Conservation (phyloP, 2,797 vertebrate genomes). For the Macroramphosus scolopax region DNA sequence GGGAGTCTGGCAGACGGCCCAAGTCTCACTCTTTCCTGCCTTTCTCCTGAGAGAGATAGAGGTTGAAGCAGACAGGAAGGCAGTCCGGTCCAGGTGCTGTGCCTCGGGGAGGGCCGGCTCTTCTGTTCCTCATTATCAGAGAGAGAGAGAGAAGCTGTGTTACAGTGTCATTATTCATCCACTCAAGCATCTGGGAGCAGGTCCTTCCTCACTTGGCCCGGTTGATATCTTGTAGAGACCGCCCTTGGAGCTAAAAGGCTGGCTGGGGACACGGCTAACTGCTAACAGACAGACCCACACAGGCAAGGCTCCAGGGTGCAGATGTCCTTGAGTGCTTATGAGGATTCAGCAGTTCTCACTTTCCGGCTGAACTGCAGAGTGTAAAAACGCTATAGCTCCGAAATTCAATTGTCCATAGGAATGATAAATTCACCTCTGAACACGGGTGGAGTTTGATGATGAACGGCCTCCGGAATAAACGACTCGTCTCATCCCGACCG, state of each 20-base stretch:
- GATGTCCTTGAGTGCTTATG: conserved; percentile 66
- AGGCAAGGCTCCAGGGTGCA: conserved; percentile 60
- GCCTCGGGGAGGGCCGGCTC: conserved; percentile 72
- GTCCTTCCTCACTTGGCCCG: conserved; percentile 60
- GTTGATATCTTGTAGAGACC: conserved; percentile 54
- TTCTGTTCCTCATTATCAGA: conserved; percentile 71
- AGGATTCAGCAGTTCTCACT: conserved; percentile 62
- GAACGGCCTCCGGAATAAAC: conserved; percentile 13
- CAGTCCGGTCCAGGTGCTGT: conserved; percentile 70
- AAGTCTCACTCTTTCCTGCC: conserved; percentile 42
- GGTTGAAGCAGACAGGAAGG: conserved; percentile 45
- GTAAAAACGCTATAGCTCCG: conserved; percentile 36
- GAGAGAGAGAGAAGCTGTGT: conserved; percentile 48
- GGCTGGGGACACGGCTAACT: conserved; percentile 65
- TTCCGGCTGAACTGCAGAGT: conserved; percentile 34
- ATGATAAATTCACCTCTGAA: conserved; percentile 37
- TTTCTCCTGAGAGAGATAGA: conserved; percentile 52
- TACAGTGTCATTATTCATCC: conserved; percentile 73
- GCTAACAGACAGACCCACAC: conserved; percentile 67
- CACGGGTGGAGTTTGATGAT: too few relatives aligned
- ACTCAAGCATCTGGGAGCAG: conserved; percentile 70
- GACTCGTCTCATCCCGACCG: too few relatives aligned
- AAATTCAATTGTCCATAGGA: conserved; percentile 45
- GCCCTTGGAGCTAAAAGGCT: conserved; percentile 70
- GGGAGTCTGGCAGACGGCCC: conserved; percentile 52